phyloP scores from a whole-genome alignment of 1,140 invertebrate species.

The Phocides pigmalion region DNA sequence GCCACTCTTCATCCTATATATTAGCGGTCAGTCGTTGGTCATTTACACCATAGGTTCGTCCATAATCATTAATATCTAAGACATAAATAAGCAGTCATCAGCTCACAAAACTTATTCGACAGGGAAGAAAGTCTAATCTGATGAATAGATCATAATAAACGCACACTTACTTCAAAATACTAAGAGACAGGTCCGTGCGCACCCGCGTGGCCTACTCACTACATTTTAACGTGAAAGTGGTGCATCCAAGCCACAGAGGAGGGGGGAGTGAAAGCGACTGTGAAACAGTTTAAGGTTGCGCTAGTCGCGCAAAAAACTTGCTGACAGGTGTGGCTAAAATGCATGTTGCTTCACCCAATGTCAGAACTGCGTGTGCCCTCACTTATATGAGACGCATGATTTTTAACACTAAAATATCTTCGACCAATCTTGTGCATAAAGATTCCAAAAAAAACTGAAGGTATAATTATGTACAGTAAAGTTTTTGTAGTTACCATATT shows the following conservation, averaged over 20 bases:
- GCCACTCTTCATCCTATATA: not conserved
- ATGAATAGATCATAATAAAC: slow-evolving; percentile 36
- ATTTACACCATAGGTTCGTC: slow-evolving; percentile 9
- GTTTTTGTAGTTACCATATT: too few relatives aligned
- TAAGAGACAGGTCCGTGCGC: slow-evolving; percentile 12
- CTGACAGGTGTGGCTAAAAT: too few relatives aligned
- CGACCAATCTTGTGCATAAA: too few relatives aligned
- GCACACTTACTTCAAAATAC: slow-evolving; percentile 9
- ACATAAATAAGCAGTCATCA: slow-evolving; percentile 28
- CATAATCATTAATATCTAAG: slow-evolving; percentile 18
- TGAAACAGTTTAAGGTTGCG: too few relatives aligned
- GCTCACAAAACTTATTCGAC: slow-evolving; percentile 21
- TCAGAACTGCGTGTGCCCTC: too few relatives aligned
- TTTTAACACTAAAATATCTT: too few relatives aligned
- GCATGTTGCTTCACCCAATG: too few relatives aligned
- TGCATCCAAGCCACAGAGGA: slow-evolving; percentile 7
- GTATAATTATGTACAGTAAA: too few relatives aligned
- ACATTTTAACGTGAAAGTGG: slow-evolving; percentile 1
- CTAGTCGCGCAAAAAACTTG: too few relatives aligned
- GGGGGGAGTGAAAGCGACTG: not conserved
- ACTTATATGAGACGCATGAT: too few relatives aligned
- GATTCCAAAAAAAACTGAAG: too few relatives aligned
- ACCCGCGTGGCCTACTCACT: slow-evolving; percentile 16
- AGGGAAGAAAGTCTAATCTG: slow-evolving; percentile 25
- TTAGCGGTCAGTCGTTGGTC: slow-evolving; percentile 23